These are phyloP conservation scores for Etheostoma perlongum DNA, from an alignment of 2,797 vertebrate genomes.

Conservation along the genomic window DNA sequence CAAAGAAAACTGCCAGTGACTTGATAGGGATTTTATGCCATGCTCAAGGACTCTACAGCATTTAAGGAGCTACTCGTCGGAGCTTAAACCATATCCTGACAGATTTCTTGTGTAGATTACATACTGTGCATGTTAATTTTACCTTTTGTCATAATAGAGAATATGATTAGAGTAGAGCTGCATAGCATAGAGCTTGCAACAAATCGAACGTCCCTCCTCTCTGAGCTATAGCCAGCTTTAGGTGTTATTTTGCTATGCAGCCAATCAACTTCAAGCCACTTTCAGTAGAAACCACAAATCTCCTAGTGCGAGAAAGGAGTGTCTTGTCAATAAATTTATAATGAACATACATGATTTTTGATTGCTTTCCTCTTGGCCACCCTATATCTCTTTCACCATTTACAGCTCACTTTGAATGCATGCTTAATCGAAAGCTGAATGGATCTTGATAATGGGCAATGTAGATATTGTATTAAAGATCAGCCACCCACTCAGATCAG, in stretches of 20 bases:
- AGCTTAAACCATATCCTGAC: neutral
- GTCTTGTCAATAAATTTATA: slow-evolving; percentile 41
- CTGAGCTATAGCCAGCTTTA: neutral
- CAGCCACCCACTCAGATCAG: no score
- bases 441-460: no score
- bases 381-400: slow-evolving; percentile 45
- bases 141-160: slow-evolving; percentile 3
- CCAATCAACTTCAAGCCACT: slow-evolving; percentile 14
- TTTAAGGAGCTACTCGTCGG: neutral
- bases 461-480: no score
- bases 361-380: slow-evolving; percentile 18
- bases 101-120: neutral
- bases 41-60: slow-evolving; percentile 10
- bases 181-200: neutral
- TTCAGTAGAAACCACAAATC: slow-evolving; percentile 18
- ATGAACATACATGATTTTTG: slow-evolving; percentile 23
- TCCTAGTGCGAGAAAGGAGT: slow-evolving; percentile 1
- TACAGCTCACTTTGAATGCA: slow-evolving; percentile 63
- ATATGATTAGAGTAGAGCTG: neutral
- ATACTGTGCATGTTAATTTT: neutral
- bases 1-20: neutral
- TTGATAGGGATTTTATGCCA: slow-evolving; percentile 6
- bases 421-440: slow-evolving; percentile 71
- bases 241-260: neutral
- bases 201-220: neutral